These are phyloP conservation scores for Numida meleagris DNA, from an alignment of 2,113 vertebrate genomes.

Conservation along the genomic window DNA sequence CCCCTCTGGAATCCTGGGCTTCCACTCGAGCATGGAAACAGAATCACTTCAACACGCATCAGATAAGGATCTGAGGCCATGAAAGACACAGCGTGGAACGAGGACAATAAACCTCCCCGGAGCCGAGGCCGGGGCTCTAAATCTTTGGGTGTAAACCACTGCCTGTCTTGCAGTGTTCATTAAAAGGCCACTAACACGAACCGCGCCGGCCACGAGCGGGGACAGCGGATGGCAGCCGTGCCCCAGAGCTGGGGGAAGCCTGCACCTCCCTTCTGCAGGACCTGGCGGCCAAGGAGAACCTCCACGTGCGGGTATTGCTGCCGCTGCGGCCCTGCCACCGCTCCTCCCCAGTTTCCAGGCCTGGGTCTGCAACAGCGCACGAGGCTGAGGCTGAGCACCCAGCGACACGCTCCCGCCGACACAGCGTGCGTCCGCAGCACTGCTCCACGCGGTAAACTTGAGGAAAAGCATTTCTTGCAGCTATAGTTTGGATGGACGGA, in stretches of 20 bases:
- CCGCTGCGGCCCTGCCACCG: neutral
- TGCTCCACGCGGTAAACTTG: neutral
- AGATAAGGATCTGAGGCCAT: neutral
- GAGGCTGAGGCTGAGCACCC: neutral
- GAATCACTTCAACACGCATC: neutral
- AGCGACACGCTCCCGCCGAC: neutral
- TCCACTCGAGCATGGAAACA: neutral
- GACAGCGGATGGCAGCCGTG: neutral
- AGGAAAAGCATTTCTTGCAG: neutral
- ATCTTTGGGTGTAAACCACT: neutral
- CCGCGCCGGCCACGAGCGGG: rapidly evolving
- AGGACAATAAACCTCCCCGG: neutral
- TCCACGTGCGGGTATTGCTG: neutral
- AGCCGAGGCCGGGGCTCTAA: neutral
- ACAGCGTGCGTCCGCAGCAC: too few species aligned
- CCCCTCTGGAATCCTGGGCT: neutral
- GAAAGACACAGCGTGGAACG: neutral
- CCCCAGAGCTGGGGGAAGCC: neutral
- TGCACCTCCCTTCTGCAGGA: neutral
- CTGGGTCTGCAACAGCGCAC: rapidly evolving
- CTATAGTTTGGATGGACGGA: rapidly evolving
- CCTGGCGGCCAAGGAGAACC: too few species aligned
- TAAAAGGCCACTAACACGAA: neutral
- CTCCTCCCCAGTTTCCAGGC: rapidly evolving
- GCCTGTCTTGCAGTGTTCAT: neutral